phyloP scores from a whole-genome alignment of 2,797 vertebrate species.

The Zonotrichia albicollis region DNA sequence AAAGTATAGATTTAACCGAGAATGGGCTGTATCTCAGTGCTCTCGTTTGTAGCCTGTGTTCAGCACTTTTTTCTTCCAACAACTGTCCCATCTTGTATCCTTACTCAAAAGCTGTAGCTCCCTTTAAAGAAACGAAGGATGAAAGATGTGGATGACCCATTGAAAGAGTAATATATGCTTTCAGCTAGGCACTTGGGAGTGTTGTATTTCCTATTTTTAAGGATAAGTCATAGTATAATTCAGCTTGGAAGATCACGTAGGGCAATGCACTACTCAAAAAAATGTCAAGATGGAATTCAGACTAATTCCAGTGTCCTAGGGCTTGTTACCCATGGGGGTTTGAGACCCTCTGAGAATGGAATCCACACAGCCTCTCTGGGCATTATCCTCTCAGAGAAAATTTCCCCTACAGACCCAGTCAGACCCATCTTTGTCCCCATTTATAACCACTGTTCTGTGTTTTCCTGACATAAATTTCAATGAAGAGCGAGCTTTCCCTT shows the following conservation, averaged over 20 bases:
- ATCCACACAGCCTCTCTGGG: background rate
- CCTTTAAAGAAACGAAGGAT: background rate
- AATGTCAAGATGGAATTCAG: background rate
- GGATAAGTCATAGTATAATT: background rate
- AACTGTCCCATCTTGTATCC: background rate
- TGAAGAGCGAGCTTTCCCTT: background rate
- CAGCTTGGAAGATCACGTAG: background rate
- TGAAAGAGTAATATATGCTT: background rate
- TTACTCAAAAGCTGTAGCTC: background rate
- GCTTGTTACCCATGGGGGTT: background rate
- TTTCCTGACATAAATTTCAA: background rate
- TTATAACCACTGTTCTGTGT: background rate
- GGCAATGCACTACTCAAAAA: background rate
- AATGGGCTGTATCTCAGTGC: background rate
- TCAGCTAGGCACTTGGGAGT: background rate
- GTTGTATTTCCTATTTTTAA: background rate
- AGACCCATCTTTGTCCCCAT: accelerated
- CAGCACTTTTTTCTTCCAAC: background rate
- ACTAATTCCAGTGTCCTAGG: background rate
- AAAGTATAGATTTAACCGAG: background rate
- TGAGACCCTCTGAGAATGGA: background rate
- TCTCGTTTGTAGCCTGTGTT: background rate
- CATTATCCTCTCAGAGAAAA: background rate
- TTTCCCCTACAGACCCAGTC: background rate
- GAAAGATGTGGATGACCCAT: background rate